Conservation (phyloP, 2,797 vertebrate species). For the Semotilus atromaculatus region DNA sequence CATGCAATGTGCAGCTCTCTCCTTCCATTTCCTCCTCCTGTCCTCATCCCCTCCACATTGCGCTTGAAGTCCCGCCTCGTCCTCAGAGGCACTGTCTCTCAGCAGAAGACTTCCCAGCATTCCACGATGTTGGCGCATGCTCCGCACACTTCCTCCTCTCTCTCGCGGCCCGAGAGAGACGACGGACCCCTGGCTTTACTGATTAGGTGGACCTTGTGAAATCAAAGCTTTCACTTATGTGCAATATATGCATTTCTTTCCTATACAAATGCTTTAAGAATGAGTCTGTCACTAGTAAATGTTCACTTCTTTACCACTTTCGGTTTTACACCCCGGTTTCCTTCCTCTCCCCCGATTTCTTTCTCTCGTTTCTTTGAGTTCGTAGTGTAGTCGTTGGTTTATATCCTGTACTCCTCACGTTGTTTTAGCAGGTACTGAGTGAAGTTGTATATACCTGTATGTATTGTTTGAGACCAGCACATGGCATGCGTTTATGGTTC, state of each 20-base stretch:
- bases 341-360: slow-evolving; percentile 23
- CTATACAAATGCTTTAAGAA: slow-evolving; percentile 90
- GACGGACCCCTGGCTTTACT: slow-evolving; percentile 78
- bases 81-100: slow-evolving; percentile 56
- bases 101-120: slow-evolving; percentile 64
- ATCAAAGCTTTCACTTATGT: slow-evolving; percentile 93
- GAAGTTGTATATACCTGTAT: slow-evolving; percentile 92
- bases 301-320: slow-evolving; percentile 82
- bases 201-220: slow-evolving; percentile 87
- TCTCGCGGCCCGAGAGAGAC: slow-evolving; percentile 74
- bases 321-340: slow-evolving; percentile 70
- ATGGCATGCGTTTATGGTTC: slow-evolving; percentile 94
- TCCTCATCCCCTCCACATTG: slow-evolving; percentile 70
- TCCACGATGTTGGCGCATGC: slow-evolving; percentile 74
- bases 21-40: slow-evolving; percentile 71
- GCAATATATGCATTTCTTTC: slow-evolving; percentile 97
- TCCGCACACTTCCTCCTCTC: slow-evolving; percentile 58
- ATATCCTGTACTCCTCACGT: slow-evolving; percentile 91
- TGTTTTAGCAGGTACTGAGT: slow-evolving; percentile 99
- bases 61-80: slow-evolving; percentile 65
- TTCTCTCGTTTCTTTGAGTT: slow-evolving; percentile 78
- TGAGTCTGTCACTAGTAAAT: slow-evolving; percentile 84
- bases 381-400: slow-evolving; percentile 87
- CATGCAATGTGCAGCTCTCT: slow-evolving; percentile 80
- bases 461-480: slow-evolving; percentile 93